Evolutionary conservation across 2,888 invertebrate genomes (phyloP), one percentile per base, ranked within the genome.

Genomic region (Coelinius sp.): DNA sequence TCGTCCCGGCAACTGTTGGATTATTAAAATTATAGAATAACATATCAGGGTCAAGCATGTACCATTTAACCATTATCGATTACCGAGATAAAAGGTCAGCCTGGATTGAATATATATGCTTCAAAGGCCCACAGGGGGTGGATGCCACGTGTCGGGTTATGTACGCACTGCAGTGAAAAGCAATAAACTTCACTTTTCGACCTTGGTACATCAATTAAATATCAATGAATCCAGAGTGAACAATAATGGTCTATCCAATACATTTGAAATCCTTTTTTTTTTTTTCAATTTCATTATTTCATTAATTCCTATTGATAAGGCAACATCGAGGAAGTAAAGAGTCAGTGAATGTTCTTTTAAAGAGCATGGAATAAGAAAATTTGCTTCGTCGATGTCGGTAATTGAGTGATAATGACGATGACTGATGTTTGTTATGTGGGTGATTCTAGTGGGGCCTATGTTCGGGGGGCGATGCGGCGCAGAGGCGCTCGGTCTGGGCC

Each of bases 401-500:
- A 44, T 38, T 49, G 22, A 49, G 41, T 73, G 73, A 78, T 73
- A 76, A 78, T 79, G 80, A 79, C 71, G 81, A 81, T 81, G 79
- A 85, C 83, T 84, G 85, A 85, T 83, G 82, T 35, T 79, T 81
- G 77, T 85, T 84, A 71, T 81, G 76, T 84, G 84, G 85, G 86
- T 87, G 81, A 85, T 88, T 68, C 83, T 88, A 88, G 88, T 88
- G 86, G 88, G 88, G 83, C 88, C 87, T 81, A 85, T 88, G 85
- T 87, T 87, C 86, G 87, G 86, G 87, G 88, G 88, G 83, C 88
- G 88, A 87, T 88, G 88, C 88, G 88, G 88, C 84, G 86, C 87
- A 81, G 88, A 88, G 84, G 88, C 88, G 84, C 85, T 88, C 81
- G 88, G 88, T 81, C 85, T 88, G 82, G 88, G 88, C 80, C 84